A percentile compares a stretch with the other conserved stretches of the same genome.
These are phyloP conservation scores for Ondatra zibethicus DNA, from an alignment of 2,113 vertebrate genomes.

Conservation along the genomic window DNA sequence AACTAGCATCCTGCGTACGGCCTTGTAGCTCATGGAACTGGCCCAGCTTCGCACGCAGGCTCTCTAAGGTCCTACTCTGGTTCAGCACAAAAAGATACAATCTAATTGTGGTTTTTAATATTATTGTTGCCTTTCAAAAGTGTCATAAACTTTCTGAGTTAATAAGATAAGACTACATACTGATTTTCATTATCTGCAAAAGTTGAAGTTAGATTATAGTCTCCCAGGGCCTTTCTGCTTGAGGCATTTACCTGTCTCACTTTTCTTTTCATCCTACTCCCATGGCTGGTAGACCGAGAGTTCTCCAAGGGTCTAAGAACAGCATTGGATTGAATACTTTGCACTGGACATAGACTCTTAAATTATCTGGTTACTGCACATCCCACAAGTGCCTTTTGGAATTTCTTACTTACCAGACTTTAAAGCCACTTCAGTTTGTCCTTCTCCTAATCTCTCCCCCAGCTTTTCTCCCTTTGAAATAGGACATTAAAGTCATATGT, in stretches of 20 bases:
- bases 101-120: constrained; percentile 46
- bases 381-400: neutral
- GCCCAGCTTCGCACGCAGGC: neutral
- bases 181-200: constrained; percentile 58
- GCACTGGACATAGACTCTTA: neutral
- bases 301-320: neutral
- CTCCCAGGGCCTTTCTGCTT: neutral
- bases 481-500: neutral
- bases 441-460: neutral
- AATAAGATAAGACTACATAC: constrained; percentile 21
- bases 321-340: neutral
- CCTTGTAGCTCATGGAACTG: constrained; percentile 36
- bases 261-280: neutral
- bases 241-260: neutral
- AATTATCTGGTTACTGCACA: neutral
- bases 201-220: neutral
- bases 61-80: neutral
- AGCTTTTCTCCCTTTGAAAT: neutral
- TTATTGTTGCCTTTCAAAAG: constrained; percentile 58
- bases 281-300: neutral
- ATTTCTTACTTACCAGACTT: neutral
- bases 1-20: constrained; percentile 15
- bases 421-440: neutral
- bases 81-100: neutral
- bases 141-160: constrained; percentile 53